Evolutionary conservation across 2,888 invertebrate species (phyloP), one percentile per base, ranked within the genome.

Genomic region (Athrips mouffetella): DNA sequence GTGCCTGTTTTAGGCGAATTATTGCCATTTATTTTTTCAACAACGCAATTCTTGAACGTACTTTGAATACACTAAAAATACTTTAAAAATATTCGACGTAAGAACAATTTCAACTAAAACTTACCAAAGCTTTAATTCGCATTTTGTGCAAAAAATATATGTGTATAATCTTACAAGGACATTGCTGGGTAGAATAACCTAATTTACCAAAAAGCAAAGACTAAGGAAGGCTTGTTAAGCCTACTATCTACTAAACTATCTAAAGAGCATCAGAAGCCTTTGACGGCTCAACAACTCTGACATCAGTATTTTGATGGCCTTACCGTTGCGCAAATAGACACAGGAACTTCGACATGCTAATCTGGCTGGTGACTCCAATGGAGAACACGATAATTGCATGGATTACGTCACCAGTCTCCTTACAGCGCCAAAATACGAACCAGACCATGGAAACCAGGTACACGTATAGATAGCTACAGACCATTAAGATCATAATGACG

Each of bases 371-470:
- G 3, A 54, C 50, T 3, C 49, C 56, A 4, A 68, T 48, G 0
- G 68, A 64, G 39, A 67, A 58, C 8, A 62, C 49, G 1, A 65
- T 52, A 8, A 61, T 51, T 1, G 60, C 59, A 0, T 55, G 31
- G 0, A 59, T 35, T 35, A 60, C 18, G 45, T 65, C 63, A 0
- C 55, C 56, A 0, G 59, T 63, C 18, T 63, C 49, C 11, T 54
- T 49, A 18, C 61, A 48, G 15, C 55, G 48, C 27, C 60, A 47
- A 13, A 62, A 55, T 1, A 66, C 57, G 45, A 59, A 68, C 65
- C 65, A 68, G 0, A 54, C 6, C 42, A 58, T 57, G 0, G 66
- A 70, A 7, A 62, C 23, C 3, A 61, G 31, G 42, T 59, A 68
- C 1, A 63, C 59, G 53, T 68, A 67, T 37, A 59, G 45, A 41